Base-by-base conservation (phyloP, 2,888 invertebrate species). In the Dioctria rufipes region DNA sequence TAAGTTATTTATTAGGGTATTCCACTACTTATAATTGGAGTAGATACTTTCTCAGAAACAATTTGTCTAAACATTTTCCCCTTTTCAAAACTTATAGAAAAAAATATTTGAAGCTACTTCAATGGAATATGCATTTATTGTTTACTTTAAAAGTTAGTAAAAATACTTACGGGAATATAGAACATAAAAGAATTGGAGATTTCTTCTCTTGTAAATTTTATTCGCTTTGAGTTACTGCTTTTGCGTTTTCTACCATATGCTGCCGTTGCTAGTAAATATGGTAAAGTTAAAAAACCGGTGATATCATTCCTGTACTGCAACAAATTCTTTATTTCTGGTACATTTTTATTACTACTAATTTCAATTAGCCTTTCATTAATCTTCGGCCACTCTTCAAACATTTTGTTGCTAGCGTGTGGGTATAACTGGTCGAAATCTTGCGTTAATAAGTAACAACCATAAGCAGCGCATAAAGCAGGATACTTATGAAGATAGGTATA, bases 241-340 rank as follows among this genome's bases (percentile, higher is more conserved):
- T 39, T n/a, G n/a, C n/a, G n/a, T n/a, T n/a, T n/a, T n/a, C n/a
- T n/a, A n/a, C n/a, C n/a, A n/a, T n/a, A n/a, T n/a, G 46, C 49
- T 2, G 49, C 2, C 2, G 2, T 46, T 46, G 49, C 49, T 46
- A 2, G 0, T 46, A 2, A 2, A 2, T 6, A 2, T 2, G 1
- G 1, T 9, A 46, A 46, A 1, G 2, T 46, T 2, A 2, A 46
- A 46, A 46, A 1, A 46, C 1, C 9, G 0, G 2, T 2, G 1
- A 46, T 46, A 46, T 2, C 49, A 46, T 1, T 46, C 1, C 2
- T 2, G 2, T 2, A 2, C 0, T 46, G 49, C 5, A 46, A 2
- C 2, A 46, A 6, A 9, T 1, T 46, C 2, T 2, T 2, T 2
- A 46, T 1, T 2, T 2, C 49, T 1, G 5, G 1, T 1, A 9